These are phyloP conservation scores for Caranx ignobilis DNA, from an alignment of 2,113 vertebrate genomes.

Conservation along the genomic window DNA sequence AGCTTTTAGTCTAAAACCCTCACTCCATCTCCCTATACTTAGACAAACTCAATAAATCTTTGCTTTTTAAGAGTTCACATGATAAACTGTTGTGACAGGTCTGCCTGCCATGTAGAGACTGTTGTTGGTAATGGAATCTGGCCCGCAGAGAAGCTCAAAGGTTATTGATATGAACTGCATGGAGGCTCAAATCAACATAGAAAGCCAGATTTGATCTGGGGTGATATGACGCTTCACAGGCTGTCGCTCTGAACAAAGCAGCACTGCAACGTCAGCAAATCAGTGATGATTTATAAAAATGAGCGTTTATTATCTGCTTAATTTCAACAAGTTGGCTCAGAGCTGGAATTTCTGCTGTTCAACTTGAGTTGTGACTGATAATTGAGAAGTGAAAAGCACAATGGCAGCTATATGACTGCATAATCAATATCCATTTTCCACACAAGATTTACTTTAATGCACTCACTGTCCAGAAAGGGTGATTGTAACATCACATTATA, in stretches of 20 bases:
- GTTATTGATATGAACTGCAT: slow-evolving; percentile 42
- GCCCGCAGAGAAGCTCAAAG: slow-evolving; percentile 37
- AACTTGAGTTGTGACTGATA: slow-evolving; percentile 49
- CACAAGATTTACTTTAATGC: slow-evolving; percentile 62
- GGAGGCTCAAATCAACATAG: slow-evolving; percentile 12
- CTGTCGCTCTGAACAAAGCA: background rate
- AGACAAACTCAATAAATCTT: slow-evolving; percentile 64
- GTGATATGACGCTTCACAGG: background rate
- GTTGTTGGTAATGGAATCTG: slow-evolving; percentile 28
- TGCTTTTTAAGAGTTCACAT: slow-evolving; percentile 54
- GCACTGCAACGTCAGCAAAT: background rate
- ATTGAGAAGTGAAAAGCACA: slow-evolving; percentile 51
- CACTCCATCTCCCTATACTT: slow-evolving; percentile 23
- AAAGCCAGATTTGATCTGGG: background rate
- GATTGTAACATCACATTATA: slow-evolving; percentile 40
- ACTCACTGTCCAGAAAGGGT: background rate
- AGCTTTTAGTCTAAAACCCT: slow-evolving; percentile 64
- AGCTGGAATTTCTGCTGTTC: slow-evolving; percentile 4
- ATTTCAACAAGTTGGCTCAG: slow-evolving; percentile 16
- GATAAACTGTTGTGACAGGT: slow-evolving; percentile 55
- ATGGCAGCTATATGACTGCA: slow-evolving; percentile 25
- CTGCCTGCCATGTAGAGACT: slow-evolving; percentile 14
- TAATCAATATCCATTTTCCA: slow-evolving; percentile 65
- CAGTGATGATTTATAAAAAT: background rate
- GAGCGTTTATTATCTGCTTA: background rate